phyloP scores from a whole-genome alignment of 2,113 vertebrate genomes.

The Aegithalos caudatus region DNA sequence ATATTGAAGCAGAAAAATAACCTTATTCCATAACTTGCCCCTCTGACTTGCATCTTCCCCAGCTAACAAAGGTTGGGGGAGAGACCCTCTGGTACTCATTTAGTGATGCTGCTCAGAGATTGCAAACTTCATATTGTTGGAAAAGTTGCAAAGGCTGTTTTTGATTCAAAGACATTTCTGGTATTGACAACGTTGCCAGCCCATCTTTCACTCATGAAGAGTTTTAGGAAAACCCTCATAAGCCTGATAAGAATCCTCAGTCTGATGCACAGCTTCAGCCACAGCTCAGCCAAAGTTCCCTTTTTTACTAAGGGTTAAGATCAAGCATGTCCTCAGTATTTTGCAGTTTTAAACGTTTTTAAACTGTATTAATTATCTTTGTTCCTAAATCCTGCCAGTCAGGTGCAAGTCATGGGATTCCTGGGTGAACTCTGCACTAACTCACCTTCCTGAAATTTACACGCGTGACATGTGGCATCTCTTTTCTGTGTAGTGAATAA shows the following conservation, averaged over 20 bases:
- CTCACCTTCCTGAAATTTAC: background rate
- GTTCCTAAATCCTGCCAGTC: background rate
- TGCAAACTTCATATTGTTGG: background rate
- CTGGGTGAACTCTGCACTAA: background rate
- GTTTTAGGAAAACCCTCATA: background rate
- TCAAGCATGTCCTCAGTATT: background rate
- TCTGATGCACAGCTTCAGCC: background rate
- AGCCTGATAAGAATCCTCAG: background rate
- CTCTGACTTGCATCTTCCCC: background rate
- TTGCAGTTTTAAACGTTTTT: background rate
- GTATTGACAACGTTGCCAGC: background rate
- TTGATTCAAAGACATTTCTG: background rate
- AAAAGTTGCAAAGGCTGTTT: background rate
- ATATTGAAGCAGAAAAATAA: background rate
- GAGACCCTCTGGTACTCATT: background rate
- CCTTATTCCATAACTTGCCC: background rate
- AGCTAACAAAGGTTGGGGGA: accelerated
- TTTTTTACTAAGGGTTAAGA: background rate
- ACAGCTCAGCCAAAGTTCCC: background rate
- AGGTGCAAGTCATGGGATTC: background rate
- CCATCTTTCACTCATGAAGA: background rate
- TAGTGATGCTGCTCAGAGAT: background rate
- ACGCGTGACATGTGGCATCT: accelerated
- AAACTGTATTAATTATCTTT: background rate
- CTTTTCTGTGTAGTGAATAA: background rate